A percentile compares a stretch with the other conserved stretches of the same genome.
Conservation (phyloP, 2,113 vertebrate species). For the Trachemys scripta region DNA sequence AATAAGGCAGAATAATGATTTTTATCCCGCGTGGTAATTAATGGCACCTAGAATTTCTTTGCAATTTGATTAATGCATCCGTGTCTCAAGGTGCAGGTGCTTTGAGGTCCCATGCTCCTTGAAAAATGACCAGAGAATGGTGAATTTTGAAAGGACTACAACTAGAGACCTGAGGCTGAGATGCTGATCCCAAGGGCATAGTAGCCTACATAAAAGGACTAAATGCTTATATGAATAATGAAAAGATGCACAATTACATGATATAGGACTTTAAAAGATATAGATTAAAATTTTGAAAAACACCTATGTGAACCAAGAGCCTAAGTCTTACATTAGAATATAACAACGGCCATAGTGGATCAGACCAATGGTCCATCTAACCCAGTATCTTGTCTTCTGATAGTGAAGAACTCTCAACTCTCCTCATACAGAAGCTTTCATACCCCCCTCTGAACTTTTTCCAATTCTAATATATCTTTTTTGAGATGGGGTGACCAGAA, state of each 20-base stretch:
- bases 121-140: slow-evolving; percentile 15
- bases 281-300: neutral
- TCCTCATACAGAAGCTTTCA: too few relatives aligned
- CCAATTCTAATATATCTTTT: neutral
- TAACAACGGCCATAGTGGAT: neutral
- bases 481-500: neutral
- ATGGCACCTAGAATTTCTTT: neutral
- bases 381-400: neutral
- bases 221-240: neutral
- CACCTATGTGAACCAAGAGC: neutral
- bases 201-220: neutral
- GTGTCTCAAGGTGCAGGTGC: neutral
- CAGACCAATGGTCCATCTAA: neutral
- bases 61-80: neutral
- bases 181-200: neutral
- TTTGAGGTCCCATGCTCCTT: neutral
- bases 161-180: neutral
- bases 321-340: neutral
- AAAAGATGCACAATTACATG: neutral
- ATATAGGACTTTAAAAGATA: neutral
- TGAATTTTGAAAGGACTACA: neutral
- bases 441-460: neutral
- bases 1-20: neutral
- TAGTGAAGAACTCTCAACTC: neutral
- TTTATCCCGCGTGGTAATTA: neutral